Base-by-base conservation (phyloP, 2,113 vertebrate genomes). In the Bufo bufo region DNA sequence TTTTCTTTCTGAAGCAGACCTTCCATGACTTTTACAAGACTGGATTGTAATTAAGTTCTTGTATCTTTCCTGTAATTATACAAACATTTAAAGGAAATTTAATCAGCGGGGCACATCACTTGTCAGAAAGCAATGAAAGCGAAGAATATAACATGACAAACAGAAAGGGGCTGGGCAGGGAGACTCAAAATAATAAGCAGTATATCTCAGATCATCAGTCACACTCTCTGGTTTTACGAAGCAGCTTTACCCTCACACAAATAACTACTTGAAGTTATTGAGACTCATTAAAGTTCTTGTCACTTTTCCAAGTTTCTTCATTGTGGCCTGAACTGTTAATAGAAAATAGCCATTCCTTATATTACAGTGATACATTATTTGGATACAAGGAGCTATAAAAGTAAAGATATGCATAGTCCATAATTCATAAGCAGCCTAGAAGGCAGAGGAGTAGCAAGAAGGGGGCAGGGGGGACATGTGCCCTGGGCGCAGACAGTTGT, bases 71-170 rank as follows among this genome's bases (percentile, higher is more conserved):
- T 69, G 85, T 79, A 86, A 79, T 79, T 86, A 86, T 66, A 79
- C 33, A 86, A 86, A 86, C 20, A 61, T 59, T 86, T 63, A 77
- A 65, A 75, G 77, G 61, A 66, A 86, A 86, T 86, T 54, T 79
- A 86, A 86, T 86, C 75, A 78, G 58, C 74, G 16, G 84, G 61
- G 75, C 85, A 79, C 77, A 86, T 86, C 85, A 86, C 75, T 86
- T 77, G 33, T 63, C 74, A 78, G 17, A 77, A 86, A 63, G 74
- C 56, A 78, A 86, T 86, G 85, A 78, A 78, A 23, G 74, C 12
- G 47, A 69, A 23, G 45, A 79, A 79, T 50, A 86, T 56, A 49
- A 83, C 59, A 86, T 20, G 52, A 69, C 20, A 54, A 23, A 50
- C 45, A 69, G 65, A 63, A 52, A 45, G 43, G 56, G 74, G 17